Evolutionary conservation across 2,113 vertebrate species (phyloP).

Genomic region (Myotis yumanensis): DNA sequence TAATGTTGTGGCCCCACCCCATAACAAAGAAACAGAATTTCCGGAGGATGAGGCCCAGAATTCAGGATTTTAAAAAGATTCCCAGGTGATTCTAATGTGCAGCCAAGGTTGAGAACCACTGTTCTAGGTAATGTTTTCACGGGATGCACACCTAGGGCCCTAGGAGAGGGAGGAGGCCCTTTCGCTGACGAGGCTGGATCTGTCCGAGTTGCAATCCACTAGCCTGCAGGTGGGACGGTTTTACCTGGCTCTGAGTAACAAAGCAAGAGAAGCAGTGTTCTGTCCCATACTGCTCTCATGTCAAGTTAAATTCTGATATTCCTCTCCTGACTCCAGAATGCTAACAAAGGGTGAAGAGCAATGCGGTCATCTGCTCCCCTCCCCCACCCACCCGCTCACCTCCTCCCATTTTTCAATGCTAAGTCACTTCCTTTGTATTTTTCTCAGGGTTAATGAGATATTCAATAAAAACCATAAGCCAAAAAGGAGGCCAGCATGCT

Average conservation of each 20-base stretch:
- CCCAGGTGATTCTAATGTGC: too few relatives aligned
- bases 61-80: too few relatives aligned
- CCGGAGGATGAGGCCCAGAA: too few relatives aligned
- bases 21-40: too few relatives aligned
- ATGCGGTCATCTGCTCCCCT: background rate
- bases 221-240: background rate
- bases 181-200: background rate
- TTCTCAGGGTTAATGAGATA: constrained; percentile 47
- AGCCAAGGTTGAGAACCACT: too few relatives aligned
- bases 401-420: constrained; percentile 20
- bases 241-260: background rate
- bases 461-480: constrained; percentile 42
- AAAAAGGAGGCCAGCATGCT: constrained; percentile 28
- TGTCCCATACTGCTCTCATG: background rate
- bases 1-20: too few relatives aligned
- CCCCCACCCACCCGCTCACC: rapidly evolving
- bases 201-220: background rate
- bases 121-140: background rate
- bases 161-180: background rate
- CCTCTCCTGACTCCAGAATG: background rate
- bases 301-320: background rate
- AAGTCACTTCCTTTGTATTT: constrained; percentile 38
- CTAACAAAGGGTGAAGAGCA: background rate
- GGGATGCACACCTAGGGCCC: background rate
- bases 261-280: background rate